Evolutionary conservation across 2,888 invertebrate genomes (phyloP).

Genomic region (Ditylenchus weischeri): DNA sequence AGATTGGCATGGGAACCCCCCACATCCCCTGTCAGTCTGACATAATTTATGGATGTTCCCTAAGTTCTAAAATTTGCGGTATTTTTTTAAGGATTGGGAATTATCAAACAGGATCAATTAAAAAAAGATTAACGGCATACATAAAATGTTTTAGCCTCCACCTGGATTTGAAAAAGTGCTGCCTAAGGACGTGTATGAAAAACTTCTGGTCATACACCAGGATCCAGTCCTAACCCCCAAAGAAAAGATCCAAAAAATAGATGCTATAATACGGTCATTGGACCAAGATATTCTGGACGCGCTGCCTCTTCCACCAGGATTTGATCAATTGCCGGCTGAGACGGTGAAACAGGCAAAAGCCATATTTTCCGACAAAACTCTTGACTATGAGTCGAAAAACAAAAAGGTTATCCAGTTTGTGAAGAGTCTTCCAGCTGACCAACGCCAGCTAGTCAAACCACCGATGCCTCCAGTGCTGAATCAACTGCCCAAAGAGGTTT

Average conservation of each 20-base stretch:
- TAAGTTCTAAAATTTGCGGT: too few relatives aligned
- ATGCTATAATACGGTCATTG: slow-evolving; percentile 32
- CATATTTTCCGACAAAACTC: slow-evolving; percentile 28
- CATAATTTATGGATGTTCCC: too few relatives aligned
- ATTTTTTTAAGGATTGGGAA: too few relatives aligned
- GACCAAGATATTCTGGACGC: slow-evolving; percentile 35
- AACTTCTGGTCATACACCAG: slow-evolving; percentile 29
- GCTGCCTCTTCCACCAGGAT: slow-evolving; percentile 37
- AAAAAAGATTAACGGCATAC: background rate
- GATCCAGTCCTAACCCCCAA: slow-evolving; percentile 24
- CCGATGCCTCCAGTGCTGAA: slow-evolving; percentile 23
- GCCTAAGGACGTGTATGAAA: slow-evolving; percentile 21
- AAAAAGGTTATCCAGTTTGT: slow-evolving; percentile 25
- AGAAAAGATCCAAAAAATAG: slow-evolving; percentile 31
- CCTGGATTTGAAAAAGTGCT: slow-evolving; percentile 34
- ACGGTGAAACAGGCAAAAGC: slow-evolving; percentile 21
- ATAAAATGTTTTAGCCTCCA: slow-evolving; percentile 19
- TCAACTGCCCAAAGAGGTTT: slow-evolving; percentile 23
- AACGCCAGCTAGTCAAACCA: slow-evolving; percentile 28
- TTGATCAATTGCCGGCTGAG: slow-evolving; percentile 31
- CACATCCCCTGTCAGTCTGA: too few relatives aligned
- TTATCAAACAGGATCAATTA: too few relatives aligned
- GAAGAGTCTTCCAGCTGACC: slow-evolving; percentile 25
- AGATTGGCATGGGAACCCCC: too few relatives aligned
- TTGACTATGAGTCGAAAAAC: slow-evolving; percentile 27